Evolutionary conservation across 2,113 vertebrate genomes (phyloP).

Genomic region (Romanogobio albipinnatus): DNA sequence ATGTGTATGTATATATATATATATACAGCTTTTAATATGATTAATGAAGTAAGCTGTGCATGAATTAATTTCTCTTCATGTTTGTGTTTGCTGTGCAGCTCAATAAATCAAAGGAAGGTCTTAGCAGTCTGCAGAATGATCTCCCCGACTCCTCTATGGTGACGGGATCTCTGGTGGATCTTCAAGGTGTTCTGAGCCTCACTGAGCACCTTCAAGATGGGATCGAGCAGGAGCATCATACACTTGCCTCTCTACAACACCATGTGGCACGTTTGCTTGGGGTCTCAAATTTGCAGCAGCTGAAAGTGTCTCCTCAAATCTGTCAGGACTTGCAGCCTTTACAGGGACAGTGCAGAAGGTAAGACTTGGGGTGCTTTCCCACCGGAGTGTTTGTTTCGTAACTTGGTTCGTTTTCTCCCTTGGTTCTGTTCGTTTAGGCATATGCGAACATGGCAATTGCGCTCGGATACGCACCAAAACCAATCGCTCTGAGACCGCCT

Average conservation of each 20-base stretch:
- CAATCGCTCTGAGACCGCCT: too few species aligned
- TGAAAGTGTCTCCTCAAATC: conserved; percentile 61
- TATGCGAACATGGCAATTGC: too few species aligned
- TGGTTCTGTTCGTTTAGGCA: too few species aligned
- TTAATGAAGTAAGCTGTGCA: not conserved
- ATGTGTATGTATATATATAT: too few species aligned
- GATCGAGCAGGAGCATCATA: conserved; percentile 77
- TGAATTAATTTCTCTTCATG: not conserved
- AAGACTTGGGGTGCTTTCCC: conserved; percentile 52
- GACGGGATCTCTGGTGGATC: conserved; percentile 73
- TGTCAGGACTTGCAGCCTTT: conserved; percentile 79
- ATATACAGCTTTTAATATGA: not conserved
- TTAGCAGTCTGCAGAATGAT: conserved; percentile 83
- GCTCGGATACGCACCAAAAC: too few species aligned
- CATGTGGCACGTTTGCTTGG: conserved; percentile 73
- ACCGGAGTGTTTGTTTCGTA: too few species aligned
- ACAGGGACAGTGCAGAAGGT: conserved; percentile 82
- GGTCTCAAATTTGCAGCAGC: conserved; percentile 54
- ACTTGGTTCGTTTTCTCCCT: too few species aligned
- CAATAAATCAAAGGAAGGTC: conserved; percentile 82
- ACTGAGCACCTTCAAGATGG: conserved; percentile 72
- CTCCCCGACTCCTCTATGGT: conserved; percentile 75
- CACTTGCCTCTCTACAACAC: conserved; percentile 78
- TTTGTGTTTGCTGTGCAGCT: conserved; percentile 71
- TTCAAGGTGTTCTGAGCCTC: conserved; percentile 72